Percentiles rank a stretch among this genome's conserved stretches.
Evolutionary conservation across 30 jellyfish, hydroid and myxozoan species (phyloP).

Genomic region (Pseudorhiza aurosa): DNA sequence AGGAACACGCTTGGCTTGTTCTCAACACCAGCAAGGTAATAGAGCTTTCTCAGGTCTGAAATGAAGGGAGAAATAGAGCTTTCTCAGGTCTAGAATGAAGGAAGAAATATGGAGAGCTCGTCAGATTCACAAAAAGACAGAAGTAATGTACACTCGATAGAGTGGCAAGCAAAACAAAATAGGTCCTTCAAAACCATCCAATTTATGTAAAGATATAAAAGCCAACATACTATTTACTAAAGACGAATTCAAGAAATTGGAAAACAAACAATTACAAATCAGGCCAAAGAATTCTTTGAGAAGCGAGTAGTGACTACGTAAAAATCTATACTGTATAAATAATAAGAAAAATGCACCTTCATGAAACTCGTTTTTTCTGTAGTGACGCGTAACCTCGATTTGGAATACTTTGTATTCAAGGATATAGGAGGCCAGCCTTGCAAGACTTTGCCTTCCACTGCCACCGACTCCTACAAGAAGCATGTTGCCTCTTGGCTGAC

Average conservation of each 20-base stretch:
- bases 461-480: slow-evolving; percentile 96
- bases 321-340: too few relatives aligned
- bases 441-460: slow-evolving; percentile 94
- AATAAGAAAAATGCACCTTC: slow-evolving; percentile 71
- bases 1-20: slow-evolving; percentile 88
- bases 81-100: slow-evolving; percentile 83
- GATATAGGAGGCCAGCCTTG: slow-evolving; percentile 85
- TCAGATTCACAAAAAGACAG: too few relatives aligned
- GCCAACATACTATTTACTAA: too few relatives aligned
- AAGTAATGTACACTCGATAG: too few relatives aligned
- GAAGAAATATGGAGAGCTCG: too few relatives aligned
- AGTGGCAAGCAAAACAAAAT: too few relatives aligned
- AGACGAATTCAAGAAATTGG: too few relatives aligned
- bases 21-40: slow-evolving; percentile 92
- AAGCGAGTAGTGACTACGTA: too few relatives aligned
- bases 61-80: slow-evolving; percentile 69
- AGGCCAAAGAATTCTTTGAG: too few relatives aligned
- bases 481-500: slow-evolving; percentile 99
- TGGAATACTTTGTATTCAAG: slow-evolving; percentile 81
- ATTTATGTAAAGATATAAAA: too few relatives aligned
- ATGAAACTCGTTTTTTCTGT: slow-evolving; percentile 88
- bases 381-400: slow-evolving; percentile 91
- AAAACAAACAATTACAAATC: too few relatives aligned
- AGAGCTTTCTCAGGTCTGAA: slow-evolving; percentile 83
- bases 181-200: too few relatives aligned